Conservation (phyloP, 2,888 invertebrate species). For the Morpho achilles region DNA sequence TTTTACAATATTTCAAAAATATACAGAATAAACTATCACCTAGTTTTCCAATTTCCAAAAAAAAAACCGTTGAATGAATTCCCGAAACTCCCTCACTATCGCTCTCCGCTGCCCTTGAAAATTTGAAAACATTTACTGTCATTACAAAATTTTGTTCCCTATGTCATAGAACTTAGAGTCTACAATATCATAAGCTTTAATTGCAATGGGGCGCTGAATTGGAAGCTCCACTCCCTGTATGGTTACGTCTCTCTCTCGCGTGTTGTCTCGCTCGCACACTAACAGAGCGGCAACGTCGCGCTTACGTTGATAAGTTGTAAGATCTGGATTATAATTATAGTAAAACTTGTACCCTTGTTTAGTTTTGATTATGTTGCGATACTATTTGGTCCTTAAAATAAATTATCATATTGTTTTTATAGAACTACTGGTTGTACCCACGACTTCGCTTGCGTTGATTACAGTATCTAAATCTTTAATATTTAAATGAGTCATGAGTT, state of each 20-base stretch:
- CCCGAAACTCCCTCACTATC: slow-evolving; percentile 12
- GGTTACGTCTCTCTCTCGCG: slow-evolving; percentile 7
- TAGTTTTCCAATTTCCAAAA: slow-evolving; percentile 1
- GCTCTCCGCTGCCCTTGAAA: slow-evolving; percentile 15
- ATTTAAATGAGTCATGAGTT: no score
- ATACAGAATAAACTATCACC: no score
- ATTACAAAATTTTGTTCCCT: background rate
- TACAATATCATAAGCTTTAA: background rate
- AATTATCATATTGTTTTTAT: no score
- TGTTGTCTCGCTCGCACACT: slow-evolving; percentile 17
- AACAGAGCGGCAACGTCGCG: slow-evolving; percentile 17
- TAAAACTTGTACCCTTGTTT: background rate
- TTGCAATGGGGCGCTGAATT: slow-evolving; percentile 4
- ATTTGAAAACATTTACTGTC: slow-evolving; percentile 5
- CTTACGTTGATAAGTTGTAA: slow-evolving; percentile 2
- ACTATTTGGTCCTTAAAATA: no score
- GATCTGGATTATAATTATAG: slow-evolving; percentile 2
- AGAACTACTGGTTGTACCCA: no score
- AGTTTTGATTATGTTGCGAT: no score
- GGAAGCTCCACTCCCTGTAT: slow-evolving; percentile 15
- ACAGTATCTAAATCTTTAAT: no score
- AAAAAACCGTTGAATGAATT: slow-evolving; percentile 13
- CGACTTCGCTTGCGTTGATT: no score
- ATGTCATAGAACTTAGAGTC: background rate
- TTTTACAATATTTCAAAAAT: no score